Evolutionary conservation across 2,888 invertebrate species (phyloP).

Genomic region (Pristionchus maxplancki): DNA sequence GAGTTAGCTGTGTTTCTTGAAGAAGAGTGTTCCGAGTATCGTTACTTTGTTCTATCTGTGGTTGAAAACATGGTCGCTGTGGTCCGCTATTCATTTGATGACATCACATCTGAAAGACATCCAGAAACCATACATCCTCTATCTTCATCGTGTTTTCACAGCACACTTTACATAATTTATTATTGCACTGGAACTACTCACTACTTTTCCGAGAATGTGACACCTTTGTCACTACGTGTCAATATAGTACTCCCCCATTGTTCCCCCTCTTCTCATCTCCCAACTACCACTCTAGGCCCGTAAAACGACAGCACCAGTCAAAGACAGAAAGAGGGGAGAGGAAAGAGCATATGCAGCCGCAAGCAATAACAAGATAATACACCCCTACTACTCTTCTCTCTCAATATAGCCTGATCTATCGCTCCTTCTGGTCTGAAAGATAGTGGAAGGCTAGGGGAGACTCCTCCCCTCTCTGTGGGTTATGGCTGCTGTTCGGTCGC

Average conservation of each 20-base stretch:
- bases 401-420: background rate
- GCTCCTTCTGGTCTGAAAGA: background rate
- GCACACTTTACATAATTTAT: no score
- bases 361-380: slow-evolving; percentile 42
- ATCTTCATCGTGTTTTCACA: no score
- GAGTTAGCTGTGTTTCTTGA: background rate
- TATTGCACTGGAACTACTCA: no score
- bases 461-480: background rate
- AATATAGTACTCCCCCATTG: background rate
- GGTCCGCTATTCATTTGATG: no score
- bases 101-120: no score
- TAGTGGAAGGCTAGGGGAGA: background rate
- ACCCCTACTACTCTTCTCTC: slow-evolving; percentile 7
- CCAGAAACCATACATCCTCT: no score
- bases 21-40: background rate
- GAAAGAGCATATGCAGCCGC: background rate
- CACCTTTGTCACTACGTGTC: background rate
- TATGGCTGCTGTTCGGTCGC: background rate
- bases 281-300: background rate
- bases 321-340: background rate
- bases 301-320: slow-evolving; percentile 14
- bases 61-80: no score
- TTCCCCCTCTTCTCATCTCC: background rate
- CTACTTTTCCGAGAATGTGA: background rate
- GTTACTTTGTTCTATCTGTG: background rate